Evolutionary conservation across 2,888 invertebrate genomes (phyloP).

Genomic region (Onthophagus sagittarius): DNA sequence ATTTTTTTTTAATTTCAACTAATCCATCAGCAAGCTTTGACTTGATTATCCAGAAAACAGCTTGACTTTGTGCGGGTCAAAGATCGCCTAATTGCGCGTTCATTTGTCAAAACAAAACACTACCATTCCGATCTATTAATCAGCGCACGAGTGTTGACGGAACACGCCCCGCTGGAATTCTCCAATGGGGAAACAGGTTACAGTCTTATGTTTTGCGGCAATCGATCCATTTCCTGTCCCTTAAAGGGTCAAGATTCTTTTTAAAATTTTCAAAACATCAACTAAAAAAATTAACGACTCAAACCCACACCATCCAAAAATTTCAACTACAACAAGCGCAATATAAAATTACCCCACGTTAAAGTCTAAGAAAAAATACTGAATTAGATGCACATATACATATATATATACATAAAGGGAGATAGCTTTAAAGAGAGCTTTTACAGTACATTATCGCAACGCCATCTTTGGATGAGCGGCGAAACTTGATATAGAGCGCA

Average conservation of each 20-base stretch:
- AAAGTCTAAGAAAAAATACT: background rate
- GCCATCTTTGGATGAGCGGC: conserved; percentile 4
- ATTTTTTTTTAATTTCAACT: background rate
- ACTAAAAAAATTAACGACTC: background rate
- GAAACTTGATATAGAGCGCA: background rate
- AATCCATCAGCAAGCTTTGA: background rate
- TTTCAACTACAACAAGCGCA: too few relatives aligned
- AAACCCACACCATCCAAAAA: background rate
- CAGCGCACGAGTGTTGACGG: conserved; percentile 32
- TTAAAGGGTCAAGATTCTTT: conserved; percentile 1
- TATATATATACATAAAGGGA: too few relatives aligned
- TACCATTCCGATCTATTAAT: conserved; percentile 34
- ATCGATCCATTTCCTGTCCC: conserved; percentile 28
- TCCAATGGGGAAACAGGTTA: conserved; percentile 29
- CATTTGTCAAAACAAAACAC: conserved; percentile 36
- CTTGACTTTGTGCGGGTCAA: conserved; percentile 21
- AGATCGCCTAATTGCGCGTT: conserved; percentile 31
- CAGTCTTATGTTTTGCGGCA: conserved; percentile 26
- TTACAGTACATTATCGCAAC: background rate
- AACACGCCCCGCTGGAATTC: conserved; percentile 28
- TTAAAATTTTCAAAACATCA: background rate
- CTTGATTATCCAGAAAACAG: conserved; percentile 16
- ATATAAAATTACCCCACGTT: background rate
- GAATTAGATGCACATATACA: background rate
- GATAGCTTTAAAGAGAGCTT: background rate